These are phyloP conservation scores for Limnephilus auricula DNA, from an alignment of 2,888 invertebrate species.

Conservation along the genomic window DNA sequence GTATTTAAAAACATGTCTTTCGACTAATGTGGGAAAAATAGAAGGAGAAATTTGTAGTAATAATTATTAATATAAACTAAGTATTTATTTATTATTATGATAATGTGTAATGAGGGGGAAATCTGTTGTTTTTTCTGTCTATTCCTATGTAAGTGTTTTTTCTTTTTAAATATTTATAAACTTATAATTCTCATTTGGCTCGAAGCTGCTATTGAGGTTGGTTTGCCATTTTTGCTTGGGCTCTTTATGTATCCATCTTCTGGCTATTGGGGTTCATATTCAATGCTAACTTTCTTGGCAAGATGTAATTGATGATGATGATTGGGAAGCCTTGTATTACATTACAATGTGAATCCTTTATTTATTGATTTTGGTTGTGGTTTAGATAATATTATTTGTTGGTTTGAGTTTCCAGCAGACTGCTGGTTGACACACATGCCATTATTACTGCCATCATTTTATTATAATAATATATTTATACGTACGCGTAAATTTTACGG, in stretches of 20 bases:
- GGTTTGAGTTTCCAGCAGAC: background rate
- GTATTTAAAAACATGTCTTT: background rate
- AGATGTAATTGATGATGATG: background rate
- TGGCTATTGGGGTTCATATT: background rate
- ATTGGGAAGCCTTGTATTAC: background rate
- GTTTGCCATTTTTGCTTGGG: background rate
- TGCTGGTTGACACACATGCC: background rate
- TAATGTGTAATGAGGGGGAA: background rate
- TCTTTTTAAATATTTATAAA: slow-evolving; percentile 17
- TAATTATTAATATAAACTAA: background rate
- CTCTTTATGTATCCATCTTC: slow-evolving; percentile 6
- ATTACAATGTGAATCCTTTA: background rate
- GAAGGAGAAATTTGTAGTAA: background rate
- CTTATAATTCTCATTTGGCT: slow-evolving; percentile 21
- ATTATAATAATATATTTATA: slow-evolving; percentile 13
- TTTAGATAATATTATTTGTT: background rate
- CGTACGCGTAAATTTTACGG: background rate
- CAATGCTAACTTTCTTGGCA: background rate
- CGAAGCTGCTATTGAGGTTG: slow-evolving; percentile 8
- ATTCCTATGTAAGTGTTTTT: slow-evolving; percentile 43
- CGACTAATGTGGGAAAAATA: background rate
- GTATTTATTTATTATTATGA: slow-evolving; percentile 23
- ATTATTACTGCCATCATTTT: background rate
- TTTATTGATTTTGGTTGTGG: slow-evolving; percentile 3
- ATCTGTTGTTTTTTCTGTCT: slow-evolving; percentile 39